phyloP scores from a whole-genome alignment of 2,888 invertebrate species.

The Craniophora ligustri region DNA sequence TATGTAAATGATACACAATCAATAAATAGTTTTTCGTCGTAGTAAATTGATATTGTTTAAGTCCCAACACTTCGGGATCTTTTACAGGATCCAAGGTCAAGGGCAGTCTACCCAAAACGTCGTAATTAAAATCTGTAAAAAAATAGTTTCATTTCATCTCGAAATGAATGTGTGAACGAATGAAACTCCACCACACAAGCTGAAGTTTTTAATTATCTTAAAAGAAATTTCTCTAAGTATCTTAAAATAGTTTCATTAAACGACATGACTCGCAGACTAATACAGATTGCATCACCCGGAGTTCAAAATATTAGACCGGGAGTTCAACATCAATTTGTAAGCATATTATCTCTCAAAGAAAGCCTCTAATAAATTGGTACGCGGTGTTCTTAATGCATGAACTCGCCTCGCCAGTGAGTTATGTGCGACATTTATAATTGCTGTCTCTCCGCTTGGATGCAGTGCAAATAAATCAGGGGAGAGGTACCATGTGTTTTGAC shows the following conservation, averaged over 20 bases:
- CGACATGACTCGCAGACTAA: background rate
- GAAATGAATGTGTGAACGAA: no score
- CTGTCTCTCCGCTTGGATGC: constrained; percentile 32
- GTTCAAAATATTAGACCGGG: background rate
- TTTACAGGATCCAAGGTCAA: no score
- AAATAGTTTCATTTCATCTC: no score
- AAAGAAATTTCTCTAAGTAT: background rate
- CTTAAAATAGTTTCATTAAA: background rate
- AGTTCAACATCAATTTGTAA: constrained; percentile 24
- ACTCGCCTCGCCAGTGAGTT: constrained; percentile 49
- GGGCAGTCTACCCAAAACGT: no score
- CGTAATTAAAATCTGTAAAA: no score
- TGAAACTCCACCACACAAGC: no score
- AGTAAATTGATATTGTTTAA: no score
- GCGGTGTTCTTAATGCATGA: constrained; percentile 62
- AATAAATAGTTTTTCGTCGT: no score
- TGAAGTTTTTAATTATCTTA: no score
- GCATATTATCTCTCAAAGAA: constrained; percentile 42
- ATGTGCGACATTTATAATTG: constrained; percentile 61
- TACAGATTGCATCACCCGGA: background rate
- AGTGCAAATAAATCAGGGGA: constrained; percentile 13
- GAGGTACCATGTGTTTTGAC: constrained; percentile 6
- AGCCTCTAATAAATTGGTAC: constrained; percentile 57
- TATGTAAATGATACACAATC: no score
- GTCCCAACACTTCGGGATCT: no score